Percentiles rank a stretch among this genome's conserved stretches.
Conservation (phyloP, 2,797 vertebrate genomes). For the Crocodylus rhombifer region DNA sequence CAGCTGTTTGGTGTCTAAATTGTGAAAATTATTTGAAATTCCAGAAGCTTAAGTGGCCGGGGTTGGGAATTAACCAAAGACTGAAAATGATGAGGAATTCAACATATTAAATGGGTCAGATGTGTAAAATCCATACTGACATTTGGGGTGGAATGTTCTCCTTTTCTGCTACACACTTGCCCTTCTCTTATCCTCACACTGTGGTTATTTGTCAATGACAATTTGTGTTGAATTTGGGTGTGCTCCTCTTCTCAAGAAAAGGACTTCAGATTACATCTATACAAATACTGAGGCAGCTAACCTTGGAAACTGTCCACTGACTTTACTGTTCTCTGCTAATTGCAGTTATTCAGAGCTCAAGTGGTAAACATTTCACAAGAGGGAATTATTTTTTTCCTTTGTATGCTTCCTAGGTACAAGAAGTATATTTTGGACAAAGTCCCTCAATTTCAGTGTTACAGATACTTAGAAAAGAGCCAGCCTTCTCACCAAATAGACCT, state of each 20-base stretch:
- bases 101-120: not conserved
- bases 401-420: slow-evolving; percentile 26
- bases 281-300: slow-evolving; percentile 51
- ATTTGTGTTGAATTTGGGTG: slow-evolving; percentile 57
- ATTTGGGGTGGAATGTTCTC: slow-evolving; percentile 20
- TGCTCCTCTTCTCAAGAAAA: slow-evolving; percentile 41
- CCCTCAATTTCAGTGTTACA: not conserved
- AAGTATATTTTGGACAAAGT: slow-evolving; percentile 20
- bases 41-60: not conserved
- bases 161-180: slow-evolving; percentile 46
- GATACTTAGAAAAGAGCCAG: slow-evolving; percentile 14
- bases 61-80: not conserved
- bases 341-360: slow-evolving; percentile 65
- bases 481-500: not conserved
- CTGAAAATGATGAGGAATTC: not conserved
- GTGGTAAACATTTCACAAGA: slow-evolving; percentile 71
- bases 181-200: slow-evolving; percentile 46
- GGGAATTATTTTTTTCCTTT: slow-evolving; percentile 23
- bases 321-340: slow-evolving; percentile 74
- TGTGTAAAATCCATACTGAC: slow-evolving; percentile 36
- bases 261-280: slow-evolving; percentile 63
- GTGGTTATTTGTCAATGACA: slow-evolving; percentile 67
- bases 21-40: not conserved
- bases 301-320: slow-evolving; percentile 67
- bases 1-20: not conserved